Base-by-base conservation (phyloP, 2,888 invertebrate species). In the Protula sp. region DNA sequence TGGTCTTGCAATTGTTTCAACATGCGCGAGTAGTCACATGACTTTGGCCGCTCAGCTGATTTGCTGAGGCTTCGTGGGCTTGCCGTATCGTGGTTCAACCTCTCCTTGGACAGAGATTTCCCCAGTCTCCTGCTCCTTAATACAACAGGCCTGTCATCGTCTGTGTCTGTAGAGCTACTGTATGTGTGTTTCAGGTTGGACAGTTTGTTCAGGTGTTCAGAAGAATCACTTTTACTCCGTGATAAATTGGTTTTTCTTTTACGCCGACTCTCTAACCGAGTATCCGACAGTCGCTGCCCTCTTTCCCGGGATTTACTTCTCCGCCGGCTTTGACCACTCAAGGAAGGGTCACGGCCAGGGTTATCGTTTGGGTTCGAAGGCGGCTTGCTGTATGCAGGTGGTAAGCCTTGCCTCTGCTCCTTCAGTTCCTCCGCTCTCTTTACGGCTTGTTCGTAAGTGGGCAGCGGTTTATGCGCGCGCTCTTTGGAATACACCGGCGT, bases 171-270 rank as follows among this genome's bases (percentile, higher is more conserved):
- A 2, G 26, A 5, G 5, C 24, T 26, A 14, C 5, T 22, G 5
- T 9, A 5, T 5, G n/a, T 26, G 1, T 31, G 38, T 22, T 47
- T 45, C 29, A 59, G 53, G 3, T 58, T 56, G 2, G 45, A 30
- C 22, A 57, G 30, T 28, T 59, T 59, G 30, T 61, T 54, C 19
- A 64, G 19, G 29, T 60, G 65, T 30, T 65, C 65, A n/a, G 53
- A 54, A 26, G 65, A 65, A 55, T 65, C 65, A 52, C 63, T 63
- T 30, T 65, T 65, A 55, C 65, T 65, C 2, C 65, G 50, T 19
- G 5, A 19, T 3, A 65, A 28, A 29, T 61, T 61, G 4, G 30
- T 58, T n/a, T 50, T 50, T 28, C 47, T 60, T 22, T 50, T 28
- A 9, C 47, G 24, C 3, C 38, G 38, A 26, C 54, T 54, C 28